A percentile compares a stretch with the other conserved stretches of the same genome.
Evolutionary conservation across 2,888 invertebrate genomes (phyloP).

Genomic region (Oxytorus armatus): DNA sequence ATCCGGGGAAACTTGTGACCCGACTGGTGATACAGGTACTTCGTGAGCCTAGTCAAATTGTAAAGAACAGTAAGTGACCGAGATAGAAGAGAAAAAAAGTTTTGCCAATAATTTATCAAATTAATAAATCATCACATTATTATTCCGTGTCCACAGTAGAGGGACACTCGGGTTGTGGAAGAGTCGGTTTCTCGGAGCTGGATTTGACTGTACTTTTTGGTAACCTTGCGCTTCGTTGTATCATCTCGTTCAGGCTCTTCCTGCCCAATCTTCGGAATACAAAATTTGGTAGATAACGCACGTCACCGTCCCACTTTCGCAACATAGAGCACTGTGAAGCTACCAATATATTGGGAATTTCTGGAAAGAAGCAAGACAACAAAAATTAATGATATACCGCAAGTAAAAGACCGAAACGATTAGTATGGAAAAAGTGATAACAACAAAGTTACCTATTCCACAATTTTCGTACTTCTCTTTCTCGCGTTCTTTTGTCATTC

Average conservation of each 20-base stretch:
- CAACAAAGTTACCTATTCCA: conserved; percentile 86
- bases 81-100: conserved; percentile 6
- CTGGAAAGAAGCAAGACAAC: conserved; percentile 79
- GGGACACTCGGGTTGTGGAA: conserved; percentile 1
- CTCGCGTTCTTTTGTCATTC: conserved; percentile 91
- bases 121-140: conserved; percentile 15
- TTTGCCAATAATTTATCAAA: background rate
- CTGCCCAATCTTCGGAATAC: conserved; percentile 87
- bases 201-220: conserved; percentile 30
- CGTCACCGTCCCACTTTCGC: conserved; percentile 89
- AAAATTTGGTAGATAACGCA: conserved; percentile 88
- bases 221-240: conserved; percentile 79
- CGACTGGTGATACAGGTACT: background rate
- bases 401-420: background rate
- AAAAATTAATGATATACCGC: conserved; percentile 5
- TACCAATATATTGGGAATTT: conserved; percentile 90
- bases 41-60: background rate
- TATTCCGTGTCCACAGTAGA: conserved; percentile 55
- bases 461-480: conserved; percentile 90
- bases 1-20: too few relatives aligned
- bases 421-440: conserved; percentile 1
- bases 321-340: conserved; percentile 87
- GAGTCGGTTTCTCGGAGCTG: background rate
- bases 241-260: conserved; percentile 77
- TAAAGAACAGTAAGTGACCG: background rate